Evolutionary conservation across 1,140 invertebrate genomes (phyloP).

Genomic region (Bombyx mori): ASM3026992v2 NC_085110.1:12641501-12642000

Average conservation of each 20-base stretch:
- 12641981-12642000: constrained; percentile 53
- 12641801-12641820: not conserved
- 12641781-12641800: too few species aligned
- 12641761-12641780: too few species aligned
- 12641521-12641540: constrained; percentile 26
- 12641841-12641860: constrained; percentile 66
- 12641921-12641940: constrained; percentile 76
- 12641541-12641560: constrained; percentile 42
- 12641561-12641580: constrained; percentile 39
- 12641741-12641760: too few species aligned
- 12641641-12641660: constrained; percentile 30
- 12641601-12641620: constrained; percentile 36
- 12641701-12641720: too few species aligned
- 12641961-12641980: constrained; percentile 70
- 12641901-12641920: constrained; percentile 80
- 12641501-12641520: constrained; percentile 43
- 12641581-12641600: constrained; percentile 35
- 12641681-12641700: too few species aligned
- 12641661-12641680: too few species aligned
- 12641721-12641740: too few species aligned
- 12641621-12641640: constrained; percentile 1
- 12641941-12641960: constrained; percentile 73
- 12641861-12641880: constrained; percentile 80
- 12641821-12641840: constrained; percentile 24
- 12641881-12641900: constrained; percentile 81